A percentile compares a stretch with the other conserved stretches of the same genome.
phyloP scores from a whole-genome alignment of 2,113 vertebrate genomes.

The Marmota monax region DNA sequence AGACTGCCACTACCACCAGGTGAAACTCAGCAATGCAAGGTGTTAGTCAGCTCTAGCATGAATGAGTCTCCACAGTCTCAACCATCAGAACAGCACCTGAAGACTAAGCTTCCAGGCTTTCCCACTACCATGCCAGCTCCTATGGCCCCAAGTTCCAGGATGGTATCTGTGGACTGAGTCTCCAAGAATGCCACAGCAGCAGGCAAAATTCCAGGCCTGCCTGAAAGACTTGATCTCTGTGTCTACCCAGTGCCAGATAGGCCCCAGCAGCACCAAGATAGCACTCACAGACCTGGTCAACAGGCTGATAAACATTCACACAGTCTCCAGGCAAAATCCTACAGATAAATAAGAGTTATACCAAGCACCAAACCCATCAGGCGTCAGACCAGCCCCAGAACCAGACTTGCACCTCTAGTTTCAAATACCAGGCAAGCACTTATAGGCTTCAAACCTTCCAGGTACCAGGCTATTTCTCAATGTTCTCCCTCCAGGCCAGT shows the following conservation, averaged over 20 bases:
- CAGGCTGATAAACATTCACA: background rate
- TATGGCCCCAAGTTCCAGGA: background rate
- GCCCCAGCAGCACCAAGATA: background rate
- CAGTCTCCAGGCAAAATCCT: background rate
- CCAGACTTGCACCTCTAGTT: background rate
- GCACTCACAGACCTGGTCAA: background rate
- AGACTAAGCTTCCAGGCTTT: background rate
- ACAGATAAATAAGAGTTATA: background rate
- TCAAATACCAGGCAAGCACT: background rate
- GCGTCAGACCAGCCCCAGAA: background rate
- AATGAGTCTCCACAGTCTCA: background rate
- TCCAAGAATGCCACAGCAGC: accelerated
- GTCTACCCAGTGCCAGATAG: background rate
- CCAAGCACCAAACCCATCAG: background rate
- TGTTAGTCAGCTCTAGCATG: background rate
- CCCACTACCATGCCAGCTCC: background rate
- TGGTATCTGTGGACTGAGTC: background rate
- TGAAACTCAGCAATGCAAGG: background rate
- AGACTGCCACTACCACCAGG: background rate
- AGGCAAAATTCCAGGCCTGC: background rate
- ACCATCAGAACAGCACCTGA: background rate
- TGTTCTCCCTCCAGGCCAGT: background rate
- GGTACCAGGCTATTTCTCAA: background rate
- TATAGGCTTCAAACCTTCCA: background rate
- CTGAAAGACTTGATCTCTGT: background rate